These are phyloP conservation scores for Ophion ventricosus DNA, from an alignment of 2,888 invertebrate species.

Conservation along the genomic window DNA sequence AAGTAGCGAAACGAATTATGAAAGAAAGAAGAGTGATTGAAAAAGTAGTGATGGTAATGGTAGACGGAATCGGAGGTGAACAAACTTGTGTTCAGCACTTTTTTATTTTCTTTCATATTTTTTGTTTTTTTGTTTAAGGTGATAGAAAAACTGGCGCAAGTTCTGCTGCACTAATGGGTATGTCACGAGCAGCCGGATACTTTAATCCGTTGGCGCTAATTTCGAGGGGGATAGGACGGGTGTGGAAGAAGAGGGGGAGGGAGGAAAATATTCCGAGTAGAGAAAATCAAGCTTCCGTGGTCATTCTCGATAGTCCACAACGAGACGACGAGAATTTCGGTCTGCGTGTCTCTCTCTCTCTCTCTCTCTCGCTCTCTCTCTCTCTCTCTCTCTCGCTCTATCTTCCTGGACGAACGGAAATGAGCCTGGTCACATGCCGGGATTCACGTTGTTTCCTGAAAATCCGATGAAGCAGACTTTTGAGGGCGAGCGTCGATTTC, in stretches of 20 bases:
- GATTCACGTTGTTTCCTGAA: conserved; percentile 29
- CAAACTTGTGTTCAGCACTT: not conserved
- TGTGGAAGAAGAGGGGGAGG: not conserved
- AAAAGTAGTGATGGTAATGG: not conserved
- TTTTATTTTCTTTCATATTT: not conserved
- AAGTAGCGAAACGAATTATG: not conserved
- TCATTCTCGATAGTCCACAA: conserved; percentile 29
- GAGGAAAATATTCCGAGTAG: conserved; percentile 26
- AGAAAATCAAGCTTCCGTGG: conserved; percentile 48
- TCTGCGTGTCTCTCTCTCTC: conserved; percentile 16
- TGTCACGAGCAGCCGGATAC: conserved; percentile 73
- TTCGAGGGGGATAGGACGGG: conserved; percentile 50
- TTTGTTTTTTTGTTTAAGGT: not conserved
- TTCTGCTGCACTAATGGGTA: conserved; percentile 66
- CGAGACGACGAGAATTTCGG: conserved; percentile 1
- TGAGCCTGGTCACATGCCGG: conserved; percentile 58
- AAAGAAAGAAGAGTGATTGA: conserved; percentile 2
- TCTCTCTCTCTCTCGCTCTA: conserved; percentile 42
- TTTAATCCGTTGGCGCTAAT: conserved; percentile 76
- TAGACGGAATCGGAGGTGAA: not conserved
- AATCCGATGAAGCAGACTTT: conserved; percentile 1
- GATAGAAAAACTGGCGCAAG: conserved; percentile 43
- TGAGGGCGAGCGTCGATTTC: conserved; percentile 50
- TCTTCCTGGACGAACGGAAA: conserved; percentile 53
- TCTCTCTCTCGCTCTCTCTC: conserved; percentile 37